phyloP scores from a whole-genome alignment of 2,888 invertebrate genomes.

The Leptogaster cylindrica region DNA sequence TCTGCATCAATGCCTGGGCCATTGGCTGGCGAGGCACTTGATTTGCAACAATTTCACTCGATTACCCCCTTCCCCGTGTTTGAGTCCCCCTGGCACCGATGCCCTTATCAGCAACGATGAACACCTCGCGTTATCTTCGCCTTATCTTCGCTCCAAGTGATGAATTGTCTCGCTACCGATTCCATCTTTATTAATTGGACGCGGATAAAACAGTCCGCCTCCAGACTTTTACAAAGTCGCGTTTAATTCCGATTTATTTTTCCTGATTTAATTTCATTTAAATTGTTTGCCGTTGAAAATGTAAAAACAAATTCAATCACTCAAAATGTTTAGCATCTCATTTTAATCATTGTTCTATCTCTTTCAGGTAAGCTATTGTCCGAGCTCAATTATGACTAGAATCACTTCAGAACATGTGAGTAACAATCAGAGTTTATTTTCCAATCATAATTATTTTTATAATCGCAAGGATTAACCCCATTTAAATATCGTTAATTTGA shows the following conservation, averaged over 20 bases:
- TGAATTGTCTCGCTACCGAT: not conserved
- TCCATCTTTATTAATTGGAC: not conserved
- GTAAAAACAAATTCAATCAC: too few species aligned
- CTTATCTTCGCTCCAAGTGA: not conserved
- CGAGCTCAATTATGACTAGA: not conserved
- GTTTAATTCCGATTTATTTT: not conserved
- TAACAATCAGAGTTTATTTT: too few species aligned
- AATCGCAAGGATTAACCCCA: not conserved
- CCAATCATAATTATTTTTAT: not conserved
- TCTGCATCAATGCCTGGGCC: conserved; percentile 42
- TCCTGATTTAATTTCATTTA: not conserved
- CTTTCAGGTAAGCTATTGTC: conserved; percentile 17
- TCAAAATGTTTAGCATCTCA: too few species aligned
- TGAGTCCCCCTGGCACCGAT: too few species aligned
- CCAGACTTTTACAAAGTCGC: too few species aligned
- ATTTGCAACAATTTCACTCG: too few species aligned
- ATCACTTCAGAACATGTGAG: not conserved
- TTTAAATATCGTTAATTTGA: not conserved
- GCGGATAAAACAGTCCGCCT: too few species aligned
- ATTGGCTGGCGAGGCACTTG: too few species aligned
- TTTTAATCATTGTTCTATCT: not conserved
- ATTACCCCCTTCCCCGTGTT: too few species aligned
- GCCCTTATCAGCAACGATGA: too few species aligned
- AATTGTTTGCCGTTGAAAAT: not conserved
- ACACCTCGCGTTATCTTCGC: too few species aligned